A percentile compares a stretch with the other conserved stretches of the same genome.
Conservation (phyloP, 1,140 invertebrate genomes). For the Battus philenor region DNA sequence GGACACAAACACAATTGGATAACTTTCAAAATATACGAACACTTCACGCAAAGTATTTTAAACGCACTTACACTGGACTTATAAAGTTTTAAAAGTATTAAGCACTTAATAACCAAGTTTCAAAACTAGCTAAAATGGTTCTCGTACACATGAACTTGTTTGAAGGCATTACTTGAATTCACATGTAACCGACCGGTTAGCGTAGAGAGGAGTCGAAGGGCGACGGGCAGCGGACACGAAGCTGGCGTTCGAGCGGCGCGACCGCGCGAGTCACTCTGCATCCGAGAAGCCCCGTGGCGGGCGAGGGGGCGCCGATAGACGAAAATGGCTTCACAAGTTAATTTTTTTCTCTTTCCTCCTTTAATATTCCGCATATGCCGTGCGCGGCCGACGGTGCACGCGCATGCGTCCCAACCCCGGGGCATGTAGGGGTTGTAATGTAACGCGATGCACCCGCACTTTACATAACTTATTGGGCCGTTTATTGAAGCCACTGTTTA, state of each 20-base stretch:
- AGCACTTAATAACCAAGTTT: constrained; percentile 5
- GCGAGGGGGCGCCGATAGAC: constrained; percentile 63
- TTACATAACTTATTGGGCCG: constrained; percentile 73
- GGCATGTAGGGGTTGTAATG: constrained; percentile 60
- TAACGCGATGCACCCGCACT: constrained; percentile 67
- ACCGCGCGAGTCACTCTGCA: constrained; percentile 51
- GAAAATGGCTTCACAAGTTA: constrained; percentile 75
- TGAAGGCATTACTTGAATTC: constrained; percentile 42
- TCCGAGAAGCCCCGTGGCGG: constrained; percentile 47
- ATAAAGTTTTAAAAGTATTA: constrained; percentile 19
- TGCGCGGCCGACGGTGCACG: constrained; percentile 59
- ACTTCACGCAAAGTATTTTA: constrained; percentile 34
- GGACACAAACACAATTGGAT: constrained; percentile 10
- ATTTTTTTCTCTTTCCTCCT: constrained; percentile 75
- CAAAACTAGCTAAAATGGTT: constrained; percentile 13
- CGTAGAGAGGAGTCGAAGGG: constrained; percentile 20
- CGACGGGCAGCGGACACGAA: constrained; percentile 20
- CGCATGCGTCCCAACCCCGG: constrained; percentile 62
- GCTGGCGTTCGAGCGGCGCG: constrained; percentile 38
- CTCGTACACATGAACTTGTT: constrained; percentile 27
- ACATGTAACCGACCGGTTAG: constrained; percentile 32
- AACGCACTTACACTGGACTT: constrained; percentile 18
- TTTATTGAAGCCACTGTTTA: constrained; percentile 69
- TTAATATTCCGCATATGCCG: constrained; percentile 75
- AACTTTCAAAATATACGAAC: constrained; percentile 30